Base-by-base conservation (phyloP, 2,797 vertebrate genomes). In the Diglossa cyanea region DNA sequence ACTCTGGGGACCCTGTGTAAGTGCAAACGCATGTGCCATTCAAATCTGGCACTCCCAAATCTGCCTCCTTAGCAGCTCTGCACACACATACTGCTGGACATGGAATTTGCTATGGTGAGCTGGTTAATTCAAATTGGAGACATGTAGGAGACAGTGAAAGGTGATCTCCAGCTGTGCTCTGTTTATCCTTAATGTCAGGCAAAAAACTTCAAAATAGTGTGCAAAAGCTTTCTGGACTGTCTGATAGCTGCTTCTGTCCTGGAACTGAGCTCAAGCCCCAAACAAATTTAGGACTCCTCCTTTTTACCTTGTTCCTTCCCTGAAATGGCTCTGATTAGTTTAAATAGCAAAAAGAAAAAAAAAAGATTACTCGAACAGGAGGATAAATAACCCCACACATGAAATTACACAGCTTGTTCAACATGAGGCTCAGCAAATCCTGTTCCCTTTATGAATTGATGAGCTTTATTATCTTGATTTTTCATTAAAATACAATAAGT, bases 381-480 rank as follows among this genome's bases (percentile, higher is more conserved):
- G 82, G 54, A 86, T 93, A 95, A 94, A 92, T 94, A 92, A 93
- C 42, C 25, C 73, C 50, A 60, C 57, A 58, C 13, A 39, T 72
- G 42, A 88, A 88, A 94, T 95, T 95, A 83, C 4, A 8, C 44
- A 72, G 54, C 33, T 94, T 1, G 1, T 92, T 95, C 92, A 92
- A 78, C 92, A 92, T 0, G 1, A 39, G 51, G 13, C 66, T 75
- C 33, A 88, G 76, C 28, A 83, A 47, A 84, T 74, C 57, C 48
- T 58, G 72, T 84, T 95, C 79, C 47, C 40, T 78, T 93, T 90
- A 92, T 92, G 92, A 83, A 90, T 96, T 94, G 70, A 83, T 91
- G 67, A 81, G 31, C 45, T 88, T 95, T 93, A 86, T 92, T 90
- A 93, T 88, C 92, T 75, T 93, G 88, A 93, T 85, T 94, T 92